phyloP scores from a whole-genome alignment of 2,113 vertebrate genomes.

The Cephalopterus ornatus region DNA sequence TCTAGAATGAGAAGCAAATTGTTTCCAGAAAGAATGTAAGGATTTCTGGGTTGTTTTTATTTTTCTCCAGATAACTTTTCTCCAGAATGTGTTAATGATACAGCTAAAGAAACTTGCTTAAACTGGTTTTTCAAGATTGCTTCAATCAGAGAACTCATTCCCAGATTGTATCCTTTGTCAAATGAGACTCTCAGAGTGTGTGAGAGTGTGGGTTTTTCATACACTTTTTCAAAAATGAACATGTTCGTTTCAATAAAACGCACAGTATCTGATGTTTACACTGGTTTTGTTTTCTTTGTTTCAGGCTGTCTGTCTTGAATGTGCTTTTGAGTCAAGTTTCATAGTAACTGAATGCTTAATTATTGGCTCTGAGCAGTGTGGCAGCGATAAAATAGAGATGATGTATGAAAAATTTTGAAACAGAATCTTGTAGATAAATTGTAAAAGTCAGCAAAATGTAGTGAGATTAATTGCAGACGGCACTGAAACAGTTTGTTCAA shows the following conservation, averaged over 20 bases:
- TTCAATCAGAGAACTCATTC: slow-evolving; percentile 95
- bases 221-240: neutral
- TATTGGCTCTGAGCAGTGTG: neutral
- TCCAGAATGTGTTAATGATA: slow-evolving; percentile 89
- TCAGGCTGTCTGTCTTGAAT: neutral
- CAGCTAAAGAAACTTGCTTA: slow-evolving; percentile 95
- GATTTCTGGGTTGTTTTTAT: neutral
- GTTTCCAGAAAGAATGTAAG: neutral
- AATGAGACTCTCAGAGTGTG: neutral
- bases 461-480: neutral
- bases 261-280: neutral
- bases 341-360: neutral
- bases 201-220: neutral
- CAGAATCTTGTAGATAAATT: neutral
- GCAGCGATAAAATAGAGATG: neutral
- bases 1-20: neutral
- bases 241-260: neutral
- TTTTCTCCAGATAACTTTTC: slow-evolving; percentile 83
- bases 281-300: neutral
- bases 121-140: slow-evolving; percentile 99
- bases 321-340: neutral
- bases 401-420: neutral
- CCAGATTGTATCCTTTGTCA: slow-evolving; percentile 92
- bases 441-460: neutral
- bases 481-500: neutral